Conservation (phyloP, 2,797 vertebrate species). For the Gymnodraco acuticeps region DNA sequence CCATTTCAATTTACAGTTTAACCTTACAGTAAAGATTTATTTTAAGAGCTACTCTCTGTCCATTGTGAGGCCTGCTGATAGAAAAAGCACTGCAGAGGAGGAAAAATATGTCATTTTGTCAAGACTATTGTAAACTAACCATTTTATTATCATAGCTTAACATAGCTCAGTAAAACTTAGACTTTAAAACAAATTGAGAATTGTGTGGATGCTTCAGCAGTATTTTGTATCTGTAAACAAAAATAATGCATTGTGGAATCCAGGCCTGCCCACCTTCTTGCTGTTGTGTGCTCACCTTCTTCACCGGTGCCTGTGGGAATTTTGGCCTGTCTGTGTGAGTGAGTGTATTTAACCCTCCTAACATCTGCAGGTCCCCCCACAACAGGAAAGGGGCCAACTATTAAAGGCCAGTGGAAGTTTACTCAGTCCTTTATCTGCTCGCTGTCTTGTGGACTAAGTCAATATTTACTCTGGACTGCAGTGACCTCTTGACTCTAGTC, state of each 20-base stretch:
- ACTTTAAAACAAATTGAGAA: background rate
- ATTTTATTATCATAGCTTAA: background rate
- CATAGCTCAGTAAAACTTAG: background rate
- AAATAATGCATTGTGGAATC: constrained; percentile 17
- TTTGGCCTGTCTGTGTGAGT: constrained; percentile 55
- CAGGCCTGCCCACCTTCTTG: constrained; percentile 5
- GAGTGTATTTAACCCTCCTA: constrained; percentile 55
- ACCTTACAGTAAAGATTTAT: background rate
- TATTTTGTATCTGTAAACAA: constrained; percentile 3
- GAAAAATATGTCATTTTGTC: background rate
- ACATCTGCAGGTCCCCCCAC: constrained; percentile 78
- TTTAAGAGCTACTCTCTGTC: background rate
- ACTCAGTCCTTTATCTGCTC: constrained; percentile 82
- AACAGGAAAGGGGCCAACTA: constrained; percentile 78
- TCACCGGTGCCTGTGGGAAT: constrained; percentile 29
- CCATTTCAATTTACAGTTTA: background rate
- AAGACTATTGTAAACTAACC: background rate
- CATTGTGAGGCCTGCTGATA: background rate
- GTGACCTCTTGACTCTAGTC: constrained; percentile 81
- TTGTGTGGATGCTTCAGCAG: background rate
- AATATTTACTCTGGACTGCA: constrained; percentile 81
- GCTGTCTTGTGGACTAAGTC: constrained; percentile 80
- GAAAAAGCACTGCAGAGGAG: background rate
- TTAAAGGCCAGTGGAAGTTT: constrained; percentile 79
- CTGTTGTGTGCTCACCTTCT: constrained; percentile 25